Base-by-base conservation (phyloP, 2,797 vertebrate species). In the Syngnathus rostellatus region DNA sequence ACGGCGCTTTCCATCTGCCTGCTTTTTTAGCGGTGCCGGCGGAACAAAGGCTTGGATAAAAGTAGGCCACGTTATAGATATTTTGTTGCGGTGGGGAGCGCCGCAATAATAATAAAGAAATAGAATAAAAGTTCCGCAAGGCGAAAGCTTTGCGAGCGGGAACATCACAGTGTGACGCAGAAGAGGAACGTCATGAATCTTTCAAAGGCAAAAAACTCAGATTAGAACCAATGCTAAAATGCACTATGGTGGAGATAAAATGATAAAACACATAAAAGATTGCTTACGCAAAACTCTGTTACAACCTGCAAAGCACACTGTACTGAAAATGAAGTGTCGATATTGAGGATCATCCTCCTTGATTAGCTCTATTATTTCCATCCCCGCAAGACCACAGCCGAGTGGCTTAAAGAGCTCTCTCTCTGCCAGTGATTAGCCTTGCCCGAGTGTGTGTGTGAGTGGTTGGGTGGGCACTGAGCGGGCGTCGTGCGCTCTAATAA, bases 391-490 rank as follows among this genome's bases (percentile, higher is more conserved):
- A 79, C 66, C 64, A 71, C 69, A 79, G 76, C 74, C 75, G 82
- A 83, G 82, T 87, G 83, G 80, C 79, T 85, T 85, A 77, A 84
- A 86, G 83, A 80, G 81, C 78, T 82, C 76, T 83, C 76, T 83
- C 72, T 17, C 14, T 6, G 31, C 25, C 19, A 66, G 71, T 82
- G 78, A 86, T 84, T 83, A 84, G 55, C 66, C 71, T 75, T 74
- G 79, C 78, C 81, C 75, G 48, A 38, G 63, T 62, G 81, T 57
- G 25, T 14, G 54, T 11, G 9, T 23, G 51, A 7, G 55, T 21
- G n/a, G 17, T n/a, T 77, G 77, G 81, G 81, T 12, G 68, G 74
- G 14, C 51, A 69, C 54, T 41, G 58, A 74, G 66, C 63, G 71
- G 48, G 68, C 14, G 1, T 59, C 2, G 14, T 58, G 64, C 67